These are phyloP conservation scores for Euclidia mi DNA, from an alignment of 2,888 invertebrate genomes.

Conservation along the genomic window DNA sequence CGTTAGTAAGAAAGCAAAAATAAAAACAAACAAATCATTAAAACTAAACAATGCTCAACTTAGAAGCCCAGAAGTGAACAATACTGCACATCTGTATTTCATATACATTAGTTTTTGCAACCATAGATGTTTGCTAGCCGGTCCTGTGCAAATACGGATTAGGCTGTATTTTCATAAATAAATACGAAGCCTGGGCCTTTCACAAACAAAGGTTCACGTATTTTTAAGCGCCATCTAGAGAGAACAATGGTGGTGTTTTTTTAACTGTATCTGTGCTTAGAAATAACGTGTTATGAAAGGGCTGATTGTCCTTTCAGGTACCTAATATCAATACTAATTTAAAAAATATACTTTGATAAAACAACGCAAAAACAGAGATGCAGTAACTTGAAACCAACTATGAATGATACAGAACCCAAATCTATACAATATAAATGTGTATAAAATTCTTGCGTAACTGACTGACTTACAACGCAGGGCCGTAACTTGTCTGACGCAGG, in stretches of 20 bases:
- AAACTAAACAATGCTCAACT: neutral
- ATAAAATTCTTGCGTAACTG: too few relatives aligned
- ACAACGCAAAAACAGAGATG: too few relatives aligned
- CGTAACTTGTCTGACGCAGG: too few relatives aligned
- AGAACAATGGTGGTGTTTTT: conserved; percentile 8
- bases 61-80: conserved; percentile 17
- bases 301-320: too few relatives aligned
- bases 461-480: too few relatives aligned
- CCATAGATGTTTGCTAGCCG: conserved; percentile 62
- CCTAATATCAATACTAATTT: too few relatives aligned
- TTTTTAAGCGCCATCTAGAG: conserved; percentile 39
- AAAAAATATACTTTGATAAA: too few relatives aligned
- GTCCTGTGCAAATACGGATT: conserved; percentile 77
- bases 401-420: too few relatives aligned
- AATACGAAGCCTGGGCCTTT: conserved; percentile 63
- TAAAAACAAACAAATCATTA: neutral
- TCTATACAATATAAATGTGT: too few relatives aligned
- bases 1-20: neutral
- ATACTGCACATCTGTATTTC: conserved; percentile 30
- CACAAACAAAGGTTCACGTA: conserved; percentile 50
- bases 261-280: neutral
- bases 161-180: conserved; percentile 80
- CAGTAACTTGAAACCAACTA: too few relatives aligned
- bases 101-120: conserved; percentile 68
- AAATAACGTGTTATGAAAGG: neutral